Base-by-base conservation (phyloP, 1,140 invertebrate species). In the Bombus haemorrhoidalis region DNA sequence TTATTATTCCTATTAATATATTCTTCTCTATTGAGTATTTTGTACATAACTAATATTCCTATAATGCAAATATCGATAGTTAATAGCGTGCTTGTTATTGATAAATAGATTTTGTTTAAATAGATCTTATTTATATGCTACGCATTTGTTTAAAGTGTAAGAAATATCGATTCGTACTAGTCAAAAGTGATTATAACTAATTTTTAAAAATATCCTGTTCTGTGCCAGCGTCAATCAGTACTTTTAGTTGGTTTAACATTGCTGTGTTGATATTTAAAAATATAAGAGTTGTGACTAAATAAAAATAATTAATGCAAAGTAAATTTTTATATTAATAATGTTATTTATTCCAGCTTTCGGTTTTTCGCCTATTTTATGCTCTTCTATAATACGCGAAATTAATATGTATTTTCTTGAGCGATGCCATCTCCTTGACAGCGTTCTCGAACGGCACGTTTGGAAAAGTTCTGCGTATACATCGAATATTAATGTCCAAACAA, bases 401-500 rank as follows among this genome's bases (percentile, higher is more conserved):
- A 79, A 79, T 79, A 79, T 79, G 77, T 32, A 79, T 79, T 68
- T 32, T 15, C 62, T 79, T 12, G 32, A 43, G 62, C 12, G 12
- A 68, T 32, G n/a, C 34, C 25, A 9, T 62, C 53, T 12, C 37
- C 77, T 64, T n/a, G 13, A 66, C 25, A 43, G 12, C 9, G 1
- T 41, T 68, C 41, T 79, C 25, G 41, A 79, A 47, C 77, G 1
- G 0, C 43, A 66, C 6, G 25, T 68, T 79, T 68, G 32, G 15
- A 13, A 8, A 79, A 79, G 32, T 79, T 68, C 22, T 47, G 77
- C 77, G 41, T 47, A 25, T 43, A 57, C 43, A 69, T 80, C 78
- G 78, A 80, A 80, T 80, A 80, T 79, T 68, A 80, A 81, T 81
- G 43, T 22, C 28, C 28, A 72, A 53, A 80, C 78, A 80, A 15